A percentile compares a stretch with the other conserved stretches of the same genome.
phyloP scores from a whole-genome alignment of 2,797 vertebrate species.

The Chelon labrosus region DNA sequence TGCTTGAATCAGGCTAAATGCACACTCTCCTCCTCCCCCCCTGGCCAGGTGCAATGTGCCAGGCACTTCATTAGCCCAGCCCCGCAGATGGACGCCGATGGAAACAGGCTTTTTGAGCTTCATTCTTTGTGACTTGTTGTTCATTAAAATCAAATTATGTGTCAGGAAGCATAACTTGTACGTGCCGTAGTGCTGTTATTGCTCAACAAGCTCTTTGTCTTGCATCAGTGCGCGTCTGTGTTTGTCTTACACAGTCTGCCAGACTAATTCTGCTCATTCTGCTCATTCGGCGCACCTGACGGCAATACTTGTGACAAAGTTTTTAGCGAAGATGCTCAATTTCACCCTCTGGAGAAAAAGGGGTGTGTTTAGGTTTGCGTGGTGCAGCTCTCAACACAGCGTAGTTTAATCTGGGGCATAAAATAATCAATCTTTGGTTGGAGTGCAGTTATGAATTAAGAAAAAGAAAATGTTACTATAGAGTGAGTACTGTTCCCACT shows the following conservation, averaged over 20 bases:
- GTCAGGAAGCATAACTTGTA: constrained; percentile 89
- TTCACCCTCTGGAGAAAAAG: neutral
- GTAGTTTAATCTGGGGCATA: neutral
- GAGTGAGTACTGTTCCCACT: neutral
- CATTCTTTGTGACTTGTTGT: constrained; percentile 97
- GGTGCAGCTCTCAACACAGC: neutral
- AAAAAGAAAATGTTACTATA: neutral
- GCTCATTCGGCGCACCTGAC: constrained; percentile 50
- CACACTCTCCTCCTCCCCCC: constrained; percentile 29
- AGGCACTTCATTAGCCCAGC: constrained; percentile 79
- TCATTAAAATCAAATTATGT: constrained; percentile 96
- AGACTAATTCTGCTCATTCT: constrained; percentile 53
- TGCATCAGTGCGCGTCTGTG: constrained; percentile 70
- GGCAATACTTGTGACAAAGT: constrained; percentile 46
- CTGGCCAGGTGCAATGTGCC: constrained; percentile 72
- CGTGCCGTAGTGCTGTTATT: constrained; percentile 74
- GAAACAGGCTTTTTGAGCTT: constrained; percentile 89
- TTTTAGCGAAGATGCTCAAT: constrained; percentile 3
- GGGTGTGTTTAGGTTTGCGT: neutral
- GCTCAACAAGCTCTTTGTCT: constrained; percentile 77
- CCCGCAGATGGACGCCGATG: constrained; percentile 82
- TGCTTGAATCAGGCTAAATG: constrained; percentile 27
- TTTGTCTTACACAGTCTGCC: constrained; percentile 70
- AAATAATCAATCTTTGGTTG: neutral
- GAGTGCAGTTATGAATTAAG: neutral